phyloP scores from a whole-genome alignment of 1,140 invertebrate species.

The Zeugodacus cucurbitae region DNA sequence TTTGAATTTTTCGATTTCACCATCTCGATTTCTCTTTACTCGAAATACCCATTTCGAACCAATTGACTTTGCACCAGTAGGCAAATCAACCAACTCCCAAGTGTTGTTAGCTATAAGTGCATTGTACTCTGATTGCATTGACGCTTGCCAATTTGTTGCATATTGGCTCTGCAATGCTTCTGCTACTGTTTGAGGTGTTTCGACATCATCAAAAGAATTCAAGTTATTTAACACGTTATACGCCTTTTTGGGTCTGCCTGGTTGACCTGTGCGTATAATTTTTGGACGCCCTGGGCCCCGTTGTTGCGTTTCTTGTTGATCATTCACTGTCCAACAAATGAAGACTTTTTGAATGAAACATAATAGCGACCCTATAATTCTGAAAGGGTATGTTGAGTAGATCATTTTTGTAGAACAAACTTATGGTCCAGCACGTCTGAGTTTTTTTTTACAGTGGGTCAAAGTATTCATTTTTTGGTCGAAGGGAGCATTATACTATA shows the following conservation, averaged over 20 bases:
- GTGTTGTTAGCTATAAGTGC: constrained; percentile 42
- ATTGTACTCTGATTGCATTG: constrained; percentile 1
- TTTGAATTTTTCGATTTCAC: constrained; percentile 52
- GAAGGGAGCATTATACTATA: too few species aligned
- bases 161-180: constrained; percentile 3
- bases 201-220: neutral
- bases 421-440: too few species aligned
- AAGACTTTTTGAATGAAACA: too few species aligned
- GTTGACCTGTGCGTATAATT: neutral
- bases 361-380: too few species aligned
- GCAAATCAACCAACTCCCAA: constrained; percentile 45
- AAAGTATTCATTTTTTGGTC: too few species aligned
- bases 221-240: neutral
- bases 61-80: neutral
- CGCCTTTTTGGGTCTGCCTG: neutral
- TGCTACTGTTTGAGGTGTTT: constrained; percentile 9
- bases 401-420: too few species aligned
- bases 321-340: too few species aligned
- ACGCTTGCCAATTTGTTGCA: neutral
- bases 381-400: too few species aligned
- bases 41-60: neutral
- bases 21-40: neutral
- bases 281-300: neutral
- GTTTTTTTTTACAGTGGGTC: too few species aligned
- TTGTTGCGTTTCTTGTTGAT: neutral